These are phyloP conservation scores for Balearica regulorum DNA, from an alignment of 2,797 vertebrate genomes.

Conservation along the genomic window DNA sequence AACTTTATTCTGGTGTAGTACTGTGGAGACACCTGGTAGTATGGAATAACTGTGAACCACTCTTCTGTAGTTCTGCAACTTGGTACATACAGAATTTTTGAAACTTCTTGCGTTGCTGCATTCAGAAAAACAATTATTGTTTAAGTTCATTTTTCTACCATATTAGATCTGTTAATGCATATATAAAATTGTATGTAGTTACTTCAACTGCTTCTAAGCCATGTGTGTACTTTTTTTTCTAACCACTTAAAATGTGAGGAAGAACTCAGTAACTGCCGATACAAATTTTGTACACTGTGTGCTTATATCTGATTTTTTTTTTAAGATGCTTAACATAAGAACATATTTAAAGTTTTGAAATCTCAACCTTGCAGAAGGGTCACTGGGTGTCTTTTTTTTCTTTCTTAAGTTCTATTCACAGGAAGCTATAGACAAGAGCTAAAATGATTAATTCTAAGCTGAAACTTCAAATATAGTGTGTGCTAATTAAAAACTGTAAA, in stretches of 20 bases:
- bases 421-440: background rate
- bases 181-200: background rate
- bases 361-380: background rate
- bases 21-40: background rate
- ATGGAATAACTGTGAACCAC: background rate
- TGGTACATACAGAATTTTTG: background rate
- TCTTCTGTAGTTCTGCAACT: background rate
- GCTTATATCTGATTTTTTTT: background rate
- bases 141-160: background rate
- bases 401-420: background rate
- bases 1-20: background rate
- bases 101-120: background rate
- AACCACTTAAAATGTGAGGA: background rate
- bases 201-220: background rate
- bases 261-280: background rate
- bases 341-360: background rate
- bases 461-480: background rate
- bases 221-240: background rate
- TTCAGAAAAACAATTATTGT: background rate
- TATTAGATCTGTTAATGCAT: background rate
- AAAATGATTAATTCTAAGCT: background rate
- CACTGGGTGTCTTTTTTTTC: background rate
- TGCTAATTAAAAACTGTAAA: background rate
- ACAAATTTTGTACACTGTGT: accelerated
- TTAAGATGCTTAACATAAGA: background rate